These are phyloP conservation scores for Ariopsis seemanni DNA, from an alignment of 2,113 vertebrate genomes.

Conservation along the genomic window DNA sequence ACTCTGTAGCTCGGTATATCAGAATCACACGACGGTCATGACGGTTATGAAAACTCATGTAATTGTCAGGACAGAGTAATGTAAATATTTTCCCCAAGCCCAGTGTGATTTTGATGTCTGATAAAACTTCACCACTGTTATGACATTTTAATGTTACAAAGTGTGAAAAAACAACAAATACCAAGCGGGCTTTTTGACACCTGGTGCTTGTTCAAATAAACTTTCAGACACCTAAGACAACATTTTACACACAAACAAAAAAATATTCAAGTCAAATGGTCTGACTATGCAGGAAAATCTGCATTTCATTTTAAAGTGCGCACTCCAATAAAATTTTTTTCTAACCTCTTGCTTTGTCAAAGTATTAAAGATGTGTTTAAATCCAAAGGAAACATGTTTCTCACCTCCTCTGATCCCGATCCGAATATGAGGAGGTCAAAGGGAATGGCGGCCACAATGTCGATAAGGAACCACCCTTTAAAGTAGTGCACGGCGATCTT, in stretches of 20 bases:
- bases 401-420: conserved; percentile 98
- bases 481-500: conserved; percentile 99
- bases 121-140: not conserved
- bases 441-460: conserved; percentile 99
- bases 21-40: not conserved
- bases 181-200: not conserved
- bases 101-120: not conserved
- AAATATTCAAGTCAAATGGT: no score
- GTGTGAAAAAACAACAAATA: not conserved
- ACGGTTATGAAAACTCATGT: not conserved
- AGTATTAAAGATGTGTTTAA: not conserved
- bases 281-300: not conserved
- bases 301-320: not conserved
- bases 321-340: not conserved
- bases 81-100: conserved; percentile 8
- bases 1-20: not conserved
- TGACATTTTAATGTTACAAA: not conserved
- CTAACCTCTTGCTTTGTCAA: not conserved
- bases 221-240: not conserved
- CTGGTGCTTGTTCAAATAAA: not conserved
- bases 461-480: conserved; percentile 99
- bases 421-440: conserved; percentile 99
- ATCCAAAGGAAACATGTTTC: conserved; percentile 41
- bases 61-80: not conserved
- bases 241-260: not conserved